Conservation (phyloP, 2,888 invertebrate species). For the Dastarcus helophoroides region DNA sequence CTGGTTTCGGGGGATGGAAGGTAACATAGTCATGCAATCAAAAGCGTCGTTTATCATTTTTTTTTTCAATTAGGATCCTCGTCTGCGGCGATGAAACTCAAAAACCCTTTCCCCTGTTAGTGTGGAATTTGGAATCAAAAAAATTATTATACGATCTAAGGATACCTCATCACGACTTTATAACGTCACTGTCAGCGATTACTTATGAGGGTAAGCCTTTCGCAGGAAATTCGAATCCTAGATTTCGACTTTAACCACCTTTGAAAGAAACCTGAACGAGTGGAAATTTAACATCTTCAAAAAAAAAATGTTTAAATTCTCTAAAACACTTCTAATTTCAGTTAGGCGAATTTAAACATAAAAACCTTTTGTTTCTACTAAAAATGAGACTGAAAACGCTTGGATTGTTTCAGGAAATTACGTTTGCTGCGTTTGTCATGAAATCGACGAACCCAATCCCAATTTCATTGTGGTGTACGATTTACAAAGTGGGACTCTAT, state of each 20-base stretch:
- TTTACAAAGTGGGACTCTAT: constrained; percentile 77
- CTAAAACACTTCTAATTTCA: too few species aligned
- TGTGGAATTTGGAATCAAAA: constrained; percentile 76
- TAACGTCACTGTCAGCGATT: constrained; percentile 73
- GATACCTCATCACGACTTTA: constrained; percentile 81
- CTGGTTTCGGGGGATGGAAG: constrained; percentile 81
- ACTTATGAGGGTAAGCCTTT: constrained; percentile 69
- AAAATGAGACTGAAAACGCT: too few species aligned
- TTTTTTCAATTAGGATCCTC: constrained; percentile 51
- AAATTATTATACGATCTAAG: constrained; percentile 78
- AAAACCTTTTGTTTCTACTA: too few species aligned
- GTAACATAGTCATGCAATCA: constrained; percentile 30
- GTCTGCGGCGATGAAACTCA: constrained; percentile 89
- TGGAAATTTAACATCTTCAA: too few species aligned
- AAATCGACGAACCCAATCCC: constrained; percentile 65
- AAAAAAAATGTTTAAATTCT: too few species aligned
- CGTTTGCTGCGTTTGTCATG: constrained; percentile 58
- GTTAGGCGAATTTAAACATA: too few species aligned
- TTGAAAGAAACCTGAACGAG: too few species aligned
- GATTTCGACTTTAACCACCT: too few species aligned
- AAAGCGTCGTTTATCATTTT: constrained; percentile 3
- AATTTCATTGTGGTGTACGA: constrained; percentile 88
- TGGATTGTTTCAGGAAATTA: constrained; percentile 50
- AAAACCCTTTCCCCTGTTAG: constrained; percentile 80
- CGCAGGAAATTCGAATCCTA: too few species aligned